Evolutionary conservation across 1,140 invertebrate species (phyloP).

Genomic region (Brachionus angularis): DNA sequence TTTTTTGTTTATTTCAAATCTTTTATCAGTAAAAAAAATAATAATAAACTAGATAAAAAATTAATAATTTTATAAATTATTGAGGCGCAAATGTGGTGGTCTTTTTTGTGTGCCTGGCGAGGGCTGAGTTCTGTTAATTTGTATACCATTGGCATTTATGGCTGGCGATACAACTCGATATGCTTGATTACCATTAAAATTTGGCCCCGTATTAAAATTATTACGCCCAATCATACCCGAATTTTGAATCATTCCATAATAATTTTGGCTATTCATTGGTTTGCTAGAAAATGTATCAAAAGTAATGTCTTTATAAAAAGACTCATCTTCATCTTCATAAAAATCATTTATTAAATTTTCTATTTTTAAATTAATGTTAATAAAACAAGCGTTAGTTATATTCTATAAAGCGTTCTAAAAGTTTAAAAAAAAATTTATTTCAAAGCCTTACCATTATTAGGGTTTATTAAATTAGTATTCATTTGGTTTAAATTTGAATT

Average conservation of each 20-base stretch:
- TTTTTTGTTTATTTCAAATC: no score
- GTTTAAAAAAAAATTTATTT: constrained; percentile 6
- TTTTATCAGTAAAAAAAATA: no score
- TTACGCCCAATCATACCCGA: no score
- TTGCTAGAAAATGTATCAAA: constrained; percentile 8
- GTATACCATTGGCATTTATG: constrained; percentile 6
- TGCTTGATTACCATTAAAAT: constrained; percentile 4
- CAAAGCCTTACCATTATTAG: constrained; percentile 37
- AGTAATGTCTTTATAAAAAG: constrained; percentile 29
- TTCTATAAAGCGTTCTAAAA: no score
- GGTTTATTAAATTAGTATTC: not conserved
- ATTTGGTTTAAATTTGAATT: constrained; percentile 14
- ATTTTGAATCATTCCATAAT: no score
- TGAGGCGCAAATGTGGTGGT: constrained; percentile 21
- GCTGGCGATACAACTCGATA: not conserved
- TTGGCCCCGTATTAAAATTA: no score
- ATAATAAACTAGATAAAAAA: not conserved
- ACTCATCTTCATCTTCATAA: constrained; percentile 34
- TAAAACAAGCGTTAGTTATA: not conserved
- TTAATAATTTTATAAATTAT: constrained; percentile 10
- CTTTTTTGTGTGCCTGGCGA: constrained; percentile 14
- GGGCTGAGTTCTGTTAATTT: constrained; percentile 7
- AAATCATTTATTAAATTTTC: constrained; percentile 38
- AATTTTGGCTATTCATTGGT: not conserved
- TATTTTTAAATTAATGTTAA: not conserved